Evolutionary conservation across 2,113 vertebrate species (phyloP).

Genomic region (Diglossa brunneiventris): DNA sequence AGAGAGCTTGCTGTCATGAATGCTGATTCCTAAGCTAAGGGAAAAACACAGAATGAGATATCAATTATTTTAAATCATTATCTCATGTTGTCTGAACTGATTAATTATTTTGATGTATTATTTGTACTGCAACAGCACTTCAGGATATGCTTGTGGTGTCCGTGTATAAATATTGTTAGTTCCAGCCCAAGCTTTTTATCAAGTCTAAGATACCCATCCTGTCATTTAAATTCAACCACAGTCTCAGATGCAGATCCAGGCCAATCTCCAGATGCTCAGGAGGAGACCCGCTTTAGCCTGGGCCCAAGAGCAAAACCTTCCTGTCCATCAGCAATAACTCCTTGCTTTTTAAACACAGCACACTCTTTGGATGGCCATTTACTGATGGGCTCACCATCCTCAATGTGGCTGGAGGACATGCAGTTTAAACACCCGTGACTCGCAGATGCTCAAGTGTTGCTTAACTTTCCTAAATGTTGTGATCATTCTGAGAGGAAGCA

Average conservation of each 20-base stretch:
- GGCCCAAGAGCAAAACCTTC: background rate
- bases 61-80: conserved; percentile 2
- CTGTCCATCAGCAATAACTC: background rate
- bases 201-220: background rate
- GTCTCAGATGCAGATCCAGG: background rate
- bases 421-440: background rate
- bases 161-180: background rate
- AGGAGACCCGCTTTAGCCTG: background rate
- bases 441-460: background rate
- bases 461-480: background rate
- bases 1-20: conserved; percentile 55
- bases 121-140: conserved; percentile 6
- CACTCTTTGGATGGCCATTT: background rate
- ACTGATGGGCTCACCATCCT: background rate
- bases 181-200: background rate
- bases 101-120: conserved; percentile 21
- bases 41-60: conserved; percentile 28
- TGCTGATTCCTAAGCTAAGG: conserved; percentile 64
- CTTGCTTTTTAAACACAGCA: background rate
- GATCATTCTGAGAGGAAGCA: background rate
- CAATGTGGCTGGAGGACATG: fast-evolving
- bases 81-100: background rate
- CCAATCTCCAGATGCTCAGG: background rate
- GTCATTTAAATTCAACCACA: background rate
- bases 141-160: background rate